Conservation (phyloP, 2,888 invertebrate genomes). For the Gonocerus acuteangulatus region DNA sequence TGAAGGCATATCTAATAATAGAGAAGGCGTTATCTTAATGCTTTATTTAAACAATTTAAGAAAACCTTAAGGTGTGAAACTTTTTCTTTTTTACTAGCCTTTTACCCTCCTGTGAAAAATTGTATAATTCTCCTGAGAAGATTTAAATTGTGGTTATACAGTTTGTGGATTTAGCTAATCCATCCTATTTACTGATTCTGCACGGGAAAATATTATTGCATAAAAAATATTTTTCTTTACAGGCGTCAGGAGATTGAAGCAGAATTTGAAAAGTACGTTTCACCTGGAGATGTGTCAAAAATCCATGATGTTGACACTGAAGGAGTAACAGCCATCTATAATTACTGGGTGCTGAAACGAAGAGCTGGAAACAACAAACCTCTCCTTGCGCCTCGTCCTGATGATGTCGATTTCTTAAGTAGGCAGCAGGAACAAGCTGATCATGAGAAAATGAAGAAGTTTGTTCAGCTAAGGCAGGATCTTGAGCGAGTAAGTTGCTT, state of each 20-base stretch:
- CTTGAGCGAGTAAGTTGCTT: slow-evolving; percentile 64
- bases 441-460: slow-evolving; percentile 88
- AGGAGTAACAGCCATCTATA: slow-evolving; percentile 77
- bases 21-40: too few species aligned
- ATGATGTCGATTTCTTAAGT: slow-evolving; percentile 69
- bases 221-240: slow-evolving; percentile 30
- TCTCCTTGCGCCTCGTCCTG: slow-evolving; percentile 74
- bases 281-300: slow-evolving; percentile 66
- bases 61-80: too few species aligned
- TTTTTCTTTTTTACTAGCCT: too few species aligned
- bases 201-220: too few species aligned
- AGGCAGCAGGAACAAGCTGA: slow-evolving; percentile 78
- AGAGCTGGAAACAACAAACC: slow-evolving; percentile 78
- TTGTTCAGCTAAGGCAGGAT: slow-evolving; percentile 91
- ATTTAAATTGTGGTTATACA: too few species aligned
- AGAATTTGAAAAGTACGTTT: slow-evolving; percentile 87
- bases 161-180: too few species aligned
- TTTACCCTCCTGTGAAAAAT: too few species aligned
- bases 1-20: too few species aligned
- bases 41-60: too few species aligned
- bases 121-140: too few species aligned
- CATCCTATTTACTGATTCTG: too few species aligned
- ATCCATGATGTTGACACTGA: slow-evolving; percentile 78
- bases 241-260: slow-evolving; percentile 86
- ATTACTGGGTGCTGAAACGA: slow-evolving; percentile 95